A percentile compares a stretch with the other conserved stretches of the same genome.
phyloP scores from a whole-genome alignment of 1,140 invertebrate species.

The Elysia chlorotica region DNA sequence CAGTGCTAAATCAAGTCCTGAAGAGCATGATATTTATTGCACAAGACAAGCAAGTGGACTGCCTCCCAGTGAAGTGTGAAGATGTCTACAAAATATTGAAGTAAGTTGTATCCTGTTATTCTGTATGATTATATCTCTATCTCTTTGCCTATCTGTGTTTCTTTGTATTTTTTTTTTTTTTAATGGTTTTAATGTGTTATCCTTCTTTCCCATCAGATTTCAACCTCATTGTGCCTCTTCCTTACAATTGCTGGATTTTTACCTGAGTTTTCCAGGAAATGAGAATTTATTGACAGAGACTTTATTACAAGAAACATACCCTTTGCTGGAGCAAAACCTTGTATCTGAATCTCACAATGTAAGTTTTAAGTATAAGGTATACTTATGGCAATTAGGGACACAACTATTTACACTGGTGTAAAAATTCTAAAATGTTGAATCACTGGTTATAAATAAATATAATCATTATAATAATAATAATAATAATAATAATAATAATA shows the following conservation, averaged over 20 bases:
- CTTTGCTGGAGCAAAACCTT: background rate
- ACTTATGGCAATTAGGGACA: too few species aligned
- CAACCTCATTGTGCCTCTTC: background rate
- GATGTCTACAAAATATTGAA: background rate
- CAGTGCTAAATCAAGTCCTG: background rate
- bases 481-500: too few species aligned
- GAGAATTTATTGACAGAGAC: background rate
- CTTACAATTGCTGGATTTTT: conserved; percentile 8
- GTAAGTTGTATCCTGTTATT: background rate
- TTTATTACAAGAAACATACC: background rate
- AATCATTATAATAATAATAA: too few species aligned
- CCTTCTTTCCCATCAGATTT: background rate
- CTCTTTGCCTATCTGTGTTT: background rate
- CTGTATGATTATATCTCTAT: background rate
- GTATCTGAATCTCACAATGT: conserved; percentile 15
- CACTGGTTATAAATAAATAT: too few species aligned
- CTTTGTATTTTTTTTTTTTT: too few species aligned
- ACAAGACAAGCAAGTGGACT: background rate
- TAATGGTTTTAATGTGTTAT: background rate
- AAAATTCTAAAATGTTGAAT: too few species aligned
- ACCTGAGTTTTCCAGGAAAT: background rate
- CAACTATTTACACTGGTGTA: too few species aligned
- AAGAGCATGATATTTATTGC: background rate
- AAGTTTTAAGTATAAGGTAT: too few species aligned
- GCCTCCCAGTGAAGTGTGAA: background rate